A percentile compares a stretch with the other conserved stretches of the same genome.
phyloP scores from a whole-genome alignment of 2,888 invertebrate species.

The Nomada flava region DNA sequence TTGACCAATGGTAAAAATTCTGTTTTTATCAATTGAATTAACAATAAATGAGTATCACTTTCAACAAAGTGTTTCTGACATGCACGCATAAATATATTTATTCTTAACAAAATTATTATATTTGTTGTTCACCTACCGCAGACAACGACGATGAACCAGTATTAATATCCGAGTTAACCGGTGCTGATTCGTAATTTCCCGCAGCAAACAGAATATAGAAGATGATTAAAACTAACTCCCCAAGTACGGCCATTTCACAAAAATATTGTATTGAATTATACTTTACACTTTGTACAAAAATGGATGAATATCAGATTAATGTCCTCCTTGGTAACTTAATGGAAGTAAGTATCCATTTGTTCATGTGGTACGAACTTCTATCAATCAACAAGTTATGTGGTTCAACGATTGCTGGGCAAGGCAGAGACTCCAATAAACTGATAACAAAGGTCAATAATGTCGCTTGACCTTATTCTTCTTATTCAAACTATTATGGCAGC shows the following conservation, averaged over 20 bases:
- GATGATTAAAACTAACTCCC: constrained; percentile 2
- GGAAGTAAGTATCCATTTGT: background rate
- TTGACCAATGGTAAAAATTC: no score
- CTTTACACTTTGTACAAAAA: background rate
- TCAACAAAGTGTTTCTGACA: no score
- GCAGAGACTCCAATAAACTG: constrained; percentile 25
- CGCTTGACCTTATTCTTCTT: constrained; percentile 19
- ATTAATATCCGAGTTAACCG: background rate
- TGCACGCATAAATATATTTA: background rate
- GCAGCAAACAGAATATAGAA: constrained; percentile 19
- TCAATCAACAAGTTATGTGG: background rate
- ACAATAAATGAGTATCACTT: no score
- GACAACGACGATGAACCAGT: constrained; percentile 6
- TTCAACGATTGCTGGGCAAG: constrained; percentile 12
- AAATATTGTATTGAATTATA: background rate
- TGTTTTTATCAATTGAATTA: no score
- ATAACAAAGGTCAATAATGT: constrained; percentile 29
- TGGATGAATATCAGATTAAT: background rate
- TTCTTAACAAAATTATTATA: background rate
- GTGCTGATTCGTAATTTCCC: constrained; percentile 22
- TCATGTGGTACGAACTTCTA: background rate
- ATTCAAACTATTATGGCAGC: no score
- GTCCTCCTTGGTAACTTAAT: background rate
- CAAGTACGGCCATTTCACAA: background rate
- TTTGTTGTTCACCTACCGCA: constrained; percentile 32